Base-by-base conservation (phyloP, 2,797 vertebrate species). In the Paedocypris micromegethes region DNA sequence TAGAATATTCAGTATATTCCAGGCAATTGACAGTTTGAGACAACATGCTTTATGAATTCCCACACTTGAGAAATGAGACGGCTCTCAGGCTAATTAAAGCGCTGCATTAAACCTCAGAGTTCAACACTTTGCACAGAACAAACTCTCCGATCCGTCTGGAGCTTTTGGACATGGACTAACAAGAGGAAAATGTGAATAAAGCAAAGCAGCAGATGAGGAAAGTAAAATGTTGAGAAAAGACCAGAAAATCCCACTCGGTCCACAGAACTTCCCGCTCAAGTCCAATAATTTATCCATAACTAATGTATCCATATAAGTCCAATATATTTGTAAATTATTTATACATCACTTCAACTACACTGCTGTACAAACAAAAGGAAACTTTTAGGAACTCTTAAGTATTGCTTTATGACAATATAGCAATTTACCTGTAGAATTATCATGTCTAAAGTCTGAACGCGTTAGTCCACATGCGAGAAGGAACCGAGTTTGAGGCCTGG, bases 21-120 rank as follows among this genome's bases (percentile, higher is more conserved):
- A 46, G 56, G 75, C 70, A 67, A 52, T 68, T 67, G 77, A 75
- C 76, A 76, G 75, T 80, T 81, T 77, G 74, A 73, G 74, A 77
- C 74, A 71, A 45, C 74, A 68, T 66, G 4, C 64, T 76, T 62
- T 79, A 58, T 73, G 81, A 81, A 85, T 88, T 83, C 86, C 83
- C 85, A 86, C 83, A 81, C 79, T 83, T 83, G 80, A 87, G 82
- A 81, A 77, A 78, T 79, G 79, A 81, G 83, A 83, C 77, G 73
- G 82, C 85, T 85, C 80, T 86, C 74, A 75, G 75, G 74, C 58
- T 87, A 87, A 89, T 86, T 87, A 79, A 72, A 78, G 69, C 71
- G 56, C 1, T 73, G 72, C 75, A 81, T 80, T 78, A 77, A 69
- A 58, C 23, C 23, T 78, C 66, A 70, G 72, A 68, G n/a, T 42